Base-by-base conservation (phyloP, 2,797 vertebrate genomes). In the Hypotaenidia philippensis region DNA sequence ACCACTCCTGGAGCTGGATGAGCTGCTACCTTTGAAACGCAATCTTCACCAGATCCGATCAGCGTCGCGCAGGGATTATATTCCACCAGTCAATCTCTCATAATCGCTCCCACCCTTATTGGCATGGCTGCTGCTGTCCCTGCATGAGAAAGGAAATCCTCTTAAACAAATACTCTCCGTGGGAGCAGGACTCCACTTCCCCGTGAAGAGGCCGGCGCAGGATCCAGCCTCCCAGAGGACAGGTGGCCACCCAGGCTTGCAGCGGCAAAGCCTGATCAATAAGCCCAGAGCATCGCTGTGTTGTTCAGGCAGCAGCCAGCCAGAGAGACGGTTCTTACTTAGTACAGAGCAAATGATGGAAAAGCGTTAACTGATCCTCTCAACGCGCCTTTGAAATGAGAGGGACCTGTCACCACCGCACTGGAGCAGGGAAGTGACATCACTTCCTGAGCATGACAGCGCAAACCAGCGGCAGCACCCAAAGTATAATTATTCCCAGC, bases 11-110 rank as follows among this genome's bases (percentile, higher is more conserved):
- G 21, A 10, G 61, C 56, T 52, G 95, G 95, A 96, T 52, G 83
- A 95, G 93, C 92, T 49, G 76, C 87, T 87, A 93, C 95, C 94
- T 97, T 92, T 89, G 97, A 92, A 96, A 96, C 55, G 34, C 83
- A 96, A 89, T 87, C 96, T 77, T 61, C 69, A 69, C 78, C 94
- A 52, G 92, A 91, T 77, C 90, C 50, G 75, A 66, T 68, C 91
- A 76, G 87, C 75, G 40, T 56, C 32, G 41, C 84, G 4, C 32
- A 38, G 63, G 84, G 92, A 93, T 95, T 96, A 92, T 90, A 87
- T 84, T 92, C 95, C 65, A 85, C 75, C 89, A 55, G n/a, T 47
- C 85, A 91, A 55, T 78, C 91, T 85, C 87, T 82, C 75, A 69
- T 91, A 79, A 94, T 90, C 81, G 14, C 83, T 74, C 89, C 91